Evolutionary conservation across 1,140 invertebrate species (phyloP).

Genomic region (Cydia amplana): DNA sequence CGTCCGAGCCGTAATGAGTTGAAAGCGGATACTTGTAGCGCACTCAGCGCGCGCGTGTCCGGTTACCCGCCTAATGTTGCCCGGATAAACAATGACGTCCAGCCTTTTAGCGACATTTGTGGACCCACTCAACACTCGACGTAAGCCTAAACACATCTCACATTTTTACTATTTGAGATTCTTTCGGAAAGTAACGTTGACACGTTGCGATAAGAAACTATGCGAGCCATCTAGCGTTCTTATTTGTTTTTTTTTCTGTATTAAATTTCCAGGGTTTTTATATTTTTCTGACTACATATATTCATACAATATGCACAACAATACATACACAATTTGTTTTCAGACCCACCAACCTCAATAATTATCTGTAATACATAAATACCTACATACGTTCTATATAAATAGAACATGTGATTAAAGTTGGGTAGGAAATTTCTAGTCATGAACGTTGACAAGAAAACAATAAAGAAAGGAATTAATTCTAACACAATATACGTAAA

Average conservation of each 20-base stretch:
- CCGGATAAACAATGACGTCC: constrained; percentile 79
- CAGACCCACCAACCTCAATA: too few species aligned
- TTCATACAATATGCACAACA: too few species aligned
- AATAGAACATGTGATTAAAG: not conserved
- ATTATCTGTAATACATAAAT: too few species aligned
- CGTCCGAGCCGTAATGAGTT: constrained; percentile 78
- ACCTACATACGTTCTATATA: too few species aligned
- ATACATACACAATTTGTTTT: too few species aligned
- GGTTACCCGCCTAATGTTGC: constrained; percentile 78
- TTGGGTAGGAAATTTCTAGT: constrained; percentile 3
- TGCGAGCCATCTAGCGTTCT: not conserved
- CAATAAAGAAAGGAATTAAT: too few species aligned
- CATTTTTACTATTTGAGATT: constrained; percentile 69
- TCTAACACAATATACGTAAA: not conserved
- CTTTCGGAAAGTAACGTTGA: constrained; percentile 41
- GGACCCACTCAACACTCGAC: constrained; percentile 76
- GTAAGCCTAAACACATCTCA: constrained; percentile 75
- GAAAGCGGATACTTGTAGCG: constrained; percentile 79
- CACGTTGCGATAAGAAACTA: constrained; percentile 1
- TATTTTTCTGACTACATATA: too few species aligned
- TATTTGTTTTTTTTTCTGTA: not conserved
- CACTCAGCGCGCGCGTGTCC: constrained; percentile 77
- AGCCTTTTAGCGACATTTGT: constrained; percentile 79
- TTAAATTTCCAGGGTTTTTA: too few species aligned
- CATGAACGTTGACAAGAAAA: too few species aligned